Conservation (phyloP, 2,797 vertebrate genomes). For the Syngnathus acus region DNA sequence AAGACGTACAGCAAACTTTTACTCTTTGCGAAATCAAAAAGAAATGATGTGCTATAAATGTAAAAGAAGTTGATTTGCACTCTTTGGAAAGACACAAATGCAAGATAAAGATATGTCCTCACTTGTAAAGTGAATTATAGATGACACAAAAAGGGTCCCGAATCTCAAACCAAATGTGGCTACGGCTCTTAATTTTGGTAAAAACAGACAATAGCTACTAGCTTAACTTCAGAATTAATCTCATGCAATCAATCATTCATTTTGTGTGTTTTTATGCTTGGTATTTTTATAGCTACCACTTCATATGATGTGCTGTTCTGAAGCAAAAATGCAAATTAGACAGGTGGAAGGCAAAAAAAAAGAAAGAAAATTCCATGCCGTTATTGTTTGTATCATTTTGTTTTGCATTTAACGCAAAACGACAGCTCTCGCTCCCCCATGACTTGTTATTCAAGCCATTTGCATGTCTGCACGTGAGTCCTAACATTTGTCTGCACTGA, state of each 20-base stretch:
- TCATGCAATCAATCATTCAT: background rate
- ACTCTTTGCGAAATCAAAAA: background rate
- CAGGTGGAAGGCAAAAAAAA: slow-evolving; percentile 17
- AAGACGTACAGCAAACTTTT: background rate
- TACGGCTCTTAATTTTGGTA: background rate
- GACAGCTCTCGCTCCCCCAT: slow-evolving; percentile 52
- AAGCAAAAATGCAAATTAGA: slow-evolving; percentile 5
- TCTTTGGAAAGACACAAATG: background rate
- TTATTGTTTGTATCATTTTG: slow-evolving; percentile 41
- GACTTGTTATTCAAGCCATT: slow-evolving; percentile 21
- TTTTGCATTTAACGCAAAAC: slow-evolving; percentile 43
- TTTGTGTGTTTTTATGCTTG: too few species aligned
- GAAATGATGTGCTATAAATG: background rate
- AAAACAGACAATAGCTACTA: background rate
- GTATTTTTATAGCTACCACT: background rate
- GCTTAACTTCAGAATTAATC: slow-evolving; percentile 16
- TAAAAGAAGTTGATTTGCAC: background rate
- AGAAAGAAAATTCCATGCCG: slow-evolving; percentile 25
- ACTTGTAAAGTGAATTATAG: slow-evolving; percentile 32
- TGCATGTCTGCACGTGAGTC: slow-evolving; percentile 17
- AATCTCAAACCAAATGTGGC: slow-evolving; percentile 11
- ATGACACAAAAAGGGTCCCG: slow-evolving; percentile 37
- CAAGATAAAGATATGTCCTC: background rate
- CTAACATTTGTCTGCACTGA: slow-evolving; percentile 22
- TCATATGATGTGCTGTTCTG: background rate